Conservation (phyloP, 2,113 vertebrate genomes). For the Corythoichthys haematopterus region DNA sequence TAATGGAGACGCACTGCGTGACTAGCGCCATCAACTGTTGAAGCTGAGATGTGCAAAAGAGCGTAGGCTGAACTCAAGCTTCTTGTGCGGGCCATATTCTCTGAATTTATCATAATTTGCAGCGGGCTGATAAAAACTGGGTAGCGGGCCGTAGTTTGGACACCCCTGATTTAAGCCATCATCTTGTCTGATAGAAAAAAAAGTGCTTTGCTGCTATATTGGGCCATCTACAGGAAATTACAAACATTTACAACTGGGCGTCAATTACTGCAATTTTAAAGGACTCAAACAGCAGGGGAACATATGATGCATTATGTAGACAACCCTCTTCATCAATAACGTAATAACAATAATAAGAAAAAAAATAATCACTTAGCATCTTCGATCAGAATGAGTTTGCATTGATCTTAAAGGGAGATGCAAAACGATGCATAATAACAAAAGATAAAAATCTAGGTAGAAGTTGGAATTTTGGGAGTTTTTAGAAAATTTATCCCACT, state of each 20-base stretch:
- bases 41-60: too few relatives aligned
- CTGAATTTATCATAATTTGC: too few relatives aligned
- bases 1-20: too few relatives aligned
- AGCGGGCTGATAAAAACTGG: too few relatives aligned
- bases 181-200: background rate
- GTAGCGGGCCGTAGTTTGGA: too few relatives aligned
- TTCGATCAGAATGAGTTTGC: background rate
- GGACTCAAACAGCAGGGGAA: too few relatives aligned
- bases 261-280: background rate
- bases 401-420: background rate
- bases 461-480: background rate
- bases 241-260: background rate
- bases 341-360: background rate
- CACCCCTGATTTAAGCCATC: too few relatives aligned
- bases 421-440: background rate
- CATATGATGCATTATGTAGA: background rate
- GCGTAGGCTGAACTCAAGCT: too few relatives aligned
- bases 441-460: background rate
- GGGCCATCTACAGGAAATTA: background rate
- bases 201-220: background rate
- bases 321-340: background rate
- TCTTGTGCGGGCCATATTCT: too few relatives aligned
- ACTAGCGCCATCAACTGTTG: too few relatives aligned
- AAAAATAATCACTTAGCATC: background rate
- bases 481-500: background rate